Evolutionary conservation across 2,888 invertebrate genomes (phyloP), one percentile per base, ranked within the genome.

Genomic region (Bedellia somnulentella): DNA sequence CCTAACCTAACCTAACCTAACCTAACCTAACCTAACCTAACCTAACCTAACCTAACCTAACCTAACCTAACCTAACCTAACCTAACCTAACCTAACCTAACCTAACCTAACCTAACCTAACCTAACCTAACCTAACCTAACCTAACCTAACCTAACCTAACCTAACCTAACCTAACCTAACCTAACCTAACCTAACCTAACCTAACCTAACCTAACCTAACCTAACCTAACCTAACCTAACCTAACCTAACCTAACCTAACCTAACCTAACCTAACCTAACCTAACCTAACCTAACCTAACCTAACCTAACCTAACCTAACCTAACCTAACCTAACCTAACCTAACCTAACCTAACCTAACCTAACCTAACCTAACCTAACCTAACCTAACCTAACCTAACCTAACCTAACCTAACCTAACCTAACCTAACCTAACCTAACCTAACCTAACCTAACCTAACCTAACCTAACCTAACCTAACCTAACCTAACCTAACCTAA

Each of bases 381-480:
- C 36, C 35, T 33, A 36, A 36, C 26, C 26, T 26, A 26, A 26
- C 26, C 26, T 26, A 26, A 26, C 26, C 36, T 34, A 32, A 34
- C 33, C 35, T 27, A 36, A 36, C 38, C 38, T 36, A 37, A 39
- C 35, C 39, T 35, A 37, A 39, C 37, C 37, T 36, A 33, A 35
- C 36, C 34, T 34, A 36, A 34, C 38, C 38, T 35, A 37, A 37
- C 38, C 37, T 39, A 39, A 39, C 38, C 38, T 36, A 38, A 38
- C 38, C 37, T 35, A 37, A 36, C 35, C 38, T 34, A 37, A 37
- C 38, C 38, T 35, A 38, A 38, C 36, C 36, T 33, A 36, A 37
- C 39, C 36, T 34, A 37, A 37, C 39, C 36, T 34, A 37, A 39
- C 39, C 39, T 37, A 39, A 35, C 38, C 38, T 36, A 38, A 38